Evolutionary conservation across 2,113 vertebrate genomes (phyloP).

Genomic region (Buteo buteo): DNA sequence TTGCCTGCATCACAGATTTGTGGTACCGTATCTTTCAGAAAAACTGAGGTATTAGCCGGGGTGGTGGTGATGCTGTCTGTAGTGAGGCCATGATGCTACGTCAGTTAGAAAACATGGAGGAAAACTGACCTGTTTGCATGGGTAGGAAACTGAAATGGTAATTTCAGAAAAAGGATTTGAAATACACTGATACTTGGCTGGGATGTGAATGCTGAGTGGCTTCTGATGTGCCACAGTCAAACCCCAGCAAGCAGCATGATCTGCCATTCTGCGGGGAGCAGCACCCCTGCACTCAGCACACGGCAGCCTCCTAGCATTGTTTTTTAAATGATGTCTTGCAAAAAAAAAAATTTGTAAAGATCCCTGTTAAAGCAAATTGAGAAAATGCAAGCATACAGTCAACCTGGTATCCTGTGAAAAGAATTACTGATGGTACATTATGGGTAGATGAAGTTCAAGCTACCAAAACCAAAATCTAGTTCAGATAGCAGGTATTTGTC

Average conservation of each 20-base stretch:
- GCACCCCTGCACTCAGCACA: neutral
- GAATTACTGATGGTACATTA: neutral
- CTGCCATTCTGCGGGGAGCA: neutral
- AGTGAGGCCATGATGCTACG: neutral
- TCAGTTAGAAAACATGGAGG: neutral
- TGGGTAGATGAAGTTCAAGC: neutral
- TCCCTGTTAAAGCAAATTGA: neutral
- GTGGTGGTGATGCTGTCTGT: neutral
- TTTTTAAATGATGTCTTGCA: neutral
- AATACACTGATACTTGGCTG: neutral
- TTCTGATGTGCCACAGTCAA: neutral
- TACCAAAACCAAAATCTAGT: neutral
- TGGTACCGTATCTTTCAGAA: neutral
- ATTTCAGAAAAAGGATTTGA: neutral
- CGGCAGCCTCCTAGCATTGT: accelerated
- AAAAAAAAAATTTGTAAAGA: neutral
- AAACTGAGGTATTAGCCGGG: neutral
- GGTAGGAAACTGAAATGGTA: neutral
- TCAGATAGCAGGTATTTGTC: neutral
- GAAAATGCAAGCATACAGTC: neutral
- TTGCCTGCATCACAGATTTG: neutral
- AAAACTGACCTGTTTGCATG: neutral
- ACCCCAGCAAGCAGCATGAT: neutral
- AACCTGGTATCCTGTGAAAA: neutral
- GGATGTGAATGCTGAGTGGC: neutral